A percentile compares a stretch with the other conserved stretches of the same genome.
Conservation (phyloP, 2,888 invertebrate species). For the Drosophila kuntzei region DNA sequence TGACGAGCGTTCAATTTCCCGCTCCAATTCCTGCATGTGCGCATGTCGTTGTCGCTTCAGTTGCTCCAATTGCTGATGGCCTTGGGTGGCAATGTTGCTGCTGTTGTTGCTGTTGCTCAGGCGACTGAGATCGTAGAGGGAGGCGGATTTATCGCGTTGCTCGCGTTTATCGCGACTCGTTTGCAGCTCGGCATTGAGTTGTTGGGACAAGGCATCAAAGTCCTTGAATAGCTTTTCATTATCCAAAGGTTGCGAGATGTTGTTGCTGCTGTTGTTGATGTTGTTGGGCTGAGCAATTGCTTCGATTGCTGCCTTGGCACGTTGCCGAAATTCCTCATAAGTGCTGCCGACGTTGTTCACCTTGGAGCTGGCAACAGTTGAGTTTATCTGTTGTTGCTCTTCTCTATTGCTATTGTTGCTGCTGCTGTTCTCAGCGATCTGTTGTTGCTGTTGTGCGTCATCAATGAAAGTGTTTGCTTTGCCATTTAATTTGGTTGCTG, state of each 20-base stretch:
- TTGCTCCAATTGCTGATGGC: slow-evolving; percentile 65
- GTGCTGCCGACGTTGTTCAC: slow-evolving; percentile 64
- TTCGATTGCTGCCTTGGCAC: slow-evolving; percentile 83
- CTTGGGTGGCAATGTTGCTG: slow-evolving; percentile 4
- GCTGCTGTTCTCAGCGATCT: slow-evolving; percentile 34
- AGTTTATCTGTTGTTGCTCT: slow-evolving; percentile 23
- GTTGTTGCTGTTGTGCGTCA: slow-evolving; percentile 49
- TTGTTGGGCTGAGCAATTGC: slow-evolving; percentile 53
- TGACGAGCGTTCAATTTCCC: slow-evolving; percentile 78
- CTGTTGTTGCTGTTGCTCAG: slow-evolving; percentile 33
- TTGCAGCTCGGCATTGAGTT: slow-evolving; percentile 82
- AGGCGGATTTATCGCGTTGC: slow-evolving; percentile 76
- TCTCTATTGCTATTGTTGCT: slow-evolving; percentile 12
- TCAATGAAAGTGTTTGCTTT: slow-evolving; percentile 61
- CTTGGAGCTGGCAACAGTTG: slow-evolving; percentile 38
- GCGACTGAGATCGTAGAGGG: slow-evolving; percentile 80
- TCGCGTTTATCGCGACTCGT: slow-evolving; percentile 72
- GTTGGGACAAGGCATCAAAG: slow-evolving; percentile 84
- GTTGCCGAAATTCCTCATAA: slow-evolving; percentile 85
- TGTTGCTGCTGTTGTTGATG: slow-evolving; percentile 27
- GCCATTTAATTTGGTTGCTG: slow-evolving; percentile 84
- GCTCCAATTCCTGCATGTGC: slow-evolving; percentile 79
- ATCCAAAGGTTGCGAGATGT: slow-evolving; percentile 67
- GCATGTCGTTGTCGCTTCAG: slow-evolving; percentile 76
- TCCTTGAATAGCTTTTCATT: slow-evolving; percentile 85